Base-by-base conservation (phyloP, 2,113 vertebrate genomes). In the Bombycilla garrulus region DNA sequence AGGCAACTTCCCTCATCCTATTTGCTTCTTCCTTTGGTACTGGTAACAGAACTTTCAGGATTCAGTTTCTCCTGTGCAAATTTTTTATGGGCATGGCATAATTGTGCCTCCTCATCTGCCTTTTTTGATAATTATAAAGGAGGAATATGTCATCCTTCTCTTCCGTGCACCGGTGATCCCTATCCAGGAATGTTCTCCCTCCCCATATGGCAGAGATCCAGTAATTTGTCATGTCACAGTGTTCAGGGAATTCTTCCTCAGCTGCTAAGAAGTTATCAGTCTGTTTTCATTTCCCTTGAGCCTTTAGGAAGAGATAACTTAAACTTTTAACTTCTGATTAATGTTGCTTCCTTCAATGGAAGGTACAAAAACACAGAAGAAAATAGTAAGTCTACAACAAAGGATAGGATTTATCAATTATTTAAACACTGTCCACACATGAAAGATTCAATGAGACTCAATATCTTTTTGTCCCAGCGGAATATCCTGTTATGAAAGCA, bases 241-340 rank as follows among this genome's bases (percentile, higher is more conserved):
- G 42, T 47, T 82, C 15, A 76, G 87, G 73, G 81, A 88, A 79
- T 77, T 82, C 56, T 83, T 70, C 40, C 7, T 86, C 61, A 92
- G 36, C 86, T 88, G 42, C 53, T 86, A 90, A 92, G 81, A 91
- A 96, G 86, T 40, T 33, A 64, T 84, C 69, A 56, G 35, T 58
- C 92, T 88, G 83, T 84, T 93, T 93, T 91, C 81, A 79, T 65
- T 95, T 92, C 70, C 93, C 82, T 81, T 24, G 56, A 65, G 81
- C 72, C 51, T 92, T 57, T 29, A 64, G 48, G 58, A 77, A 24
- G 29, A 71, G 69, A 93, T 29, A 36, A 89, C 69, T 95, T 89
- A 82, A 92, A 92, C 45, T 62, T 84, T 82, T 85, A 94, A 92
- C 72, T 81, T 93, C 81, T 79, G 69, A 92, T 85, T 91, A 86